Evolutionary conservation across 2,797 vertebrate species (phyloP), one percentile per base, ranked within the genome.

Genomic region (Melanotaenia pygmaea): DNA sequence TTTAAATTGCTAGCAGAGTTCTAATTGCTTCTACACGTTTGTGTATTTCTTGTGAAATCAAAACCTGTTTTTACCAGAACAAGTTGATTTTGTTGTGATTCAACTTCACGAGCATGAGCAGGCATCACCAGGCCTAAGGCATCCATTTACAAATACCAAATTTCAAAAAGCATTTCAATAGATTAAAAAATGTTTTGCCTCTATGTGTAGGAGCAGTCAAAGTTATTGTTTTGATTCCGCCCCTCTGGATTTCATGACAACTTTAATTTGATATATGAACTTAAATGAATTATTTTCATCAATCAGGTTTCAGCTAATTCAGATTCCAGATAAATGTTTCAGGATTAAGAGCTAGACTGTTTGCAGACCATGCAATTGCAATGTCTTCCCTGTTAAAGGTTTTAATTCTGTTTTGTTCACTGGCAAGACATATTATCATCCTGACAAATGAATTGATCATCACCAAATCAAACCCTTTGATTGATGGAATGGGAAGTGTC

Each of bases 11-110:
- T 22, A 24, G 47, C 30, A 37, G 51, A 54, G 63, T 37, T 50
- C 50, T 54, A 54, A 65, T 54, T 53, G 63, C 50, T 37, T 65
- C 14, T 11, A 8, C 50, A 54, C 22, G 24, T 65, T 65, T 38
- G n/a, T 64, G 13, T 51, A 35, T 51, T 64, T 35, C 20, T 28
- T 64, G n/a, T 51, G 2, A 50, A 64, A 64, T 32, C 62, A 51
- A 47, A 47, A 4, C 50, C 11, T 53, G 22, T 24, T 53, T 53
- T 53, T n/a, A 47, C 20, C 45, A 47, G 45, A 47, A 10, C 45
- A 26, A 26, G 50, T 26, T 30, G 8, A 22, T 11, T 9, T 11
- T 14, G 5, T 56, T 56, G 12, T 26, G 51, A 18, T 56, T 56
- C 26, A 56, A 28, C 14, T 18, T 56, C 13, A 28, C 53, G 24